These are phyloP conservation scores for Ptychodera flava DNA, from an alignment of 35 echinoderm and acorn worm genomes.

Conservation along the genomic window DNA sequence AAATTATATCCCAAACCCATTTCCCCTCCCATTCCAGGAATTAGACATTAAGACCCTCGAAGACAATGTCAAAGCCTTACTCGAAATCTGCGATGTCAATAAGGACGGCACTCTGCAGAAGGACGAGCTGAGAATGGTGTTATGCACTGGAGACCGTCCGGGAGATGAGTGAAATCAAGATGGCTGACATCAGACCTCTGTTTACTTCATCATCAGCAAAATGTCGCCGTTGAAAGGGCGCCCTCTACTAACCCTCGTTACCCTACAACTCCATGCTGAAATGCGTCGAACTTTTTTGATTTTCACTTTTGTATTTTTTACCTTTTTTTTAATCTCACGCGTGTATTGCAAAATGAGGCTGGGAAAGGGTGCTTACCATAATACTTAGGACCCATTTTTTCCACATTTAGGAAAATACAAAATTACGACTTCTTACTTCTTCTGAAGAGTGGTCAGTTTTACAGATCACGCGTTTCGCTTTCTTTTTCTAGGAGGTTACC, in stretches of 20 bases:
- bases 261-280: background rate
- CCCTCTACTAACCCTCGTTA: background rate
- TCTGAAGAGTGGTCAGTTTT: background rate
- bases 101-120: slow-evolving; percentile 61
- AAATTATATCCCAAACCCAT: background rate
- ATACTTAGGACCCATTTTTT: background rate
- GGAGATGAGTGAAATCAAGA: slow-evolving; percentile 6
- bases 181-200: background rate
- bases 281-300: background rate
- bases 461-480: background rate
- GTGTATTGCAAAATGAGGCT: background rate
- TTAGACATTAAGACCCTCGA: slow-evolving; percentile 29
- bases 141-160: slow-evolving; percentile 18
- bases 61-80: slow-evolving; percentile 33
- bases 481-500: background rate
- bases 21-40: slow-evolving; percentile 9
- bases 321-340: background rate
- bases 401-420: background rate
- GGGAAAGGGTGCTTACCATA: background rate
- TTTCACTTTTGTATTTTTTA: slow-evolving; percentile 4
- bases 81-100: slow-evolving; percentile 63
- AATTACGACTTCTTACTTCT: background rate
- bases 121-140: slow-evolving; percentile 54
- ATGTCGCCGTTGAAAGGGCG: background rate
- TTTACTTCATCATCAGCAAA: background rate